These are phyloP conservation scores for Anastrepha obliqua DNA, from an alignment of 1,140 invertebrate species.

Conservation along the genomic window DNA sequence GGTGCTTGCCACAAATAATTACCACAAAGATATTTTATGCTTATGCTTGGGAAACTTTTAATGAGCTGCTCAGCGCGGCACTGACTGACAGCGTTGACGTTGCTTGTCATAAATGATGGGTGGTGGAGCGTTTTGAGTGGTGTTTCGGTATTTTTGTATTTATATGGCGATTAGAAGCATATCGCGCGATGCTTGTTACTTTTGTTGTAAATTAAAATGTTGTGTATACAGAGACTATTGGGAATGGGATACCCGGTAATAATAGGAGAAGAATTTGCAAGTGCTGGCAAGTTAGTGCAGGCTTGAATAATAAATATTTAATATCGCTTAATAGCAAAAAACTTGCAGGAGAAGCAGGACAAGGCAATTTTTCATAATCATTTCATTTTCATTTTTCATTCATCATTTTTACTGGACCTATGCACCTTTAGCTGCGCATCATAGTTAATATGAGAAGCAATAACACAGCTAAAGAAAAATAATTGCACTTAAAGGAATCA, in stretches of 20 bases:
- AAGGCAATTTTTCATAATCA: no score
- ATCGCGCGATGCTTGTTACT: background rate
- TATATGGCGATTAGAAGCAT: background rate
- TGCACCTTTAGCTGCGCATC: no score
- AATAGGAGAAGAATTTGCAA: no score
- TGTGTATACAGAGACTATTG: background rate
- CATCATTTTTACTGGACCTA: no score
- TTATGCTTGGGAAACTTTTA: constrained; percentile 54
- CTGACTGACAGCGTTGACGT: constrained; percentile 44
- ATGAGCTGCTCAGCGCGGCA: constrained; percentile 47
- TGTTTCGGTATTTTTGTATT: background rate
- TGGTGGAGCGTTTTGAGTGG: background rate
- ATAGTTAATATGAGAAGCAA: no score
- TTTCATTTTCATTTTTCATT: no score
- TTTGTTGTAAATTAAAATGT: background rate
- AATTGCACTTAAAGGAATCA: no score
- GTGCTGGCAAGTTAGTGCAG: no score
- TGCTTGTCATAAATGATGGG: constrained; percentile 50
- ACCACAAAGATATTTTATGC: constrained; percentile 54
- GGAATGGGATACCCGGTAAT: background rate
- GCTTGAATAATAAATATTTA: no score
- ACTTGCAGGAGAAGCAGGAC: no score
- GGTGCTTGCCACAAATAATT: constrained; percentile 56
- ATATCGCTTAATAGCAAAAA: no score
- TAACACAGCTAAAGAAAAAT: no score